A percentile compares a stretch with the other conserved stretches of the same genome.
Evolutionary conservation across 2,888 invertebrate species (phyloP).

Genomic region (Punctoribates punctum): DNA sequence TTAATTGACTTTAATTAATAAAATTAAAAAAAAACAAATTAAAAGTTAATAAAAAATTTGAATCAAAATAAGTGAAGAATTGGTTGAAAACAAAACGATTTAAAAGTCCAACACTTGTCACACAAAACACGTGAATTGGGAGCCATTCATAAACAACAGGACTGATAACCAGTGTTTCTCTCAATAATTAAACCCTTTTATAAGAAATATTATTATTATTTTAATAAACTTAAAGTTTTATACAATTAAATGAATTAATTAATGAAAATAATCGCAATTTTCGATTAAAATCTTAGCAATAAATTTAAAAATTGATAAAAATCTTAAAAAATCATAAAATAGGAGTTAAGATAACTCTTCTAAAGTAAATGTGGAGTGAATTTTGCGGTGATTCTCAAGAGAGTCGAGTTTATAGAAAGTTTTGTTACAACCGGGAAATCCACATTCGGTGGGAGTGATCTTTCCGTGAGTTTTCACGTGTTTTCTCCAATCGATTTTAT

Average conservation of each 20-base stretch:
- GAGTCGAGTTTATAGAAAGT: constrained; percentile 9
- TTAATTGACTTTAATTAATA: neutral
- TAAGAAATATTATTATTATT: too few species aligned
- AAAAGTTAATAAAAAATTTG: constrained; percentile 9
- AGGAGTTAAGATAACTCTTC: neutral
- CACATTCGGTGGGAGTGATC: constrained; percentile 18
- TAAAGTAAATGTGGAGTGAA: constrained; percentile 15
- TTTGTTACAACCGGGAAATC: constrained; percentile 11
- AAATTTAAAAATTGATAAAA: too few species aligned
- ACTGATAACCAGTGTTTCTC: too few species aligned
- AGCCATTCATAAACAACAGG: too few species aligned
- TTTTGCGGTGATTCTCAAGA: constrained; percentile 23
- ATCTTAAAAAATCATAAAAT: too few species aligned
- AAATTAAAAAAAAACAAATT: neutral
- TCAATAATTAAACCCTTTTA: too few species aligned
- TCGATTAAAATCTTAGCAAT: too few species aligned
- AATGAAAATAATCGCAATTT: too few species aligned
- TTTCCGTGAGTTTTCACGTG: constrained; percentile 25
- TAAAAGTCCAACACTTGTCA: too few species aligned
- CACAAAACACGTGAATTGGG: too few species aligned
- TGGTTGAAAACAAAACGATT: neutral
- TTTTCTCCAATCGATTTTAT: constrained; percentile 29
- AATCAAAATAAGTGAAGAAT: constrained; percentile 5
- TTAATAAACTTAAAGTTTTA: too few species aligned
- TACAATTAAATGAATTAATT: too few species aligned